Percentiles rank a stretch among this genome's conserved stretches.
These are phyloP conservation scores for Zapus hudsonius DNA, from an alignment of 2,113 vertebrate species.

Conservation along the genomic window DNA sequence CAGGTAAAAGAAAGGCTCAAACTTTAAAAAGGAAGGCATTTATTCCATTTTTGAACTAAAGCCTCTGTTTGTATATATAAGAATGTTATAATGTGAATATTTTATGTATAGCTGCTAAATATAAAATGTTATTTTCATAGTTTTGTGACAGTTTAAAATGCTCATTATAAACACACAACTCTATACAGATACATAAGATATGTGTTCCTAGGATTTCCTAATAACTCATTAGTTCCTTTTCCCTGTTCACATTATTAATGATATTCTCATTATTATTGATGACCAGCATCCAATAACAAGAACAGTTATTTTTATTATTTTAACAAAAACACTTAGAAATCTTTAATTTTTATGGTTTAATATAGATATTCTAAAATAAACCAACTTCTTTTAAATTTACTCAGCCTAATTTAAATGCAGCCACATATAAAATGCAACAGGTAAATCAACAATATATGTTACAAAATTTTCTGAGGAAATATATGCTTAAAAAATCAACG, in stretches of 20 bases:
- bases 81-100: neutral
- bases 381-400: neutral
- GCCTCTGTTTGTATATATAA: neutral
- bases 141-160: neutral
- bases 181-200: neutral
- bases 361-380: neutral
- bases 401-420: neutral
- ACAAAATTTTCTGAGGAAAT: neutral
- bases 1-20: neutral
- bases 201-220: neutral
- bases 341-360: neutral
- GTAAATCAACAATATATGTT: neutral
- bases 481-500: neutral
- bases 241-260: neutral
- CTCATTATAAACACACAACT: neutral
- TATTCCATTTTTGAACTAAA: neutral
- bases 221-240: neutral
- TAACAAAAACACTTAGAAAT: neutral
- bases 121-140: conserved; percentile 14
- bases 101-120: neutral
- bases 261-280: neutral
- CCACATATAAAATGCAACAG: neutral
- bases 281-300: neutral
- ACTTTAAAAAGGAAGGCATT: neutral
- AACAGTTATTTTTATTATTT: neutral